A percentile compares a stretch with the other conserved stretches of the same genome.
These are phyloP conservation scores for Papilio protenor DNA, from an alignment of 2,888 invertebrate species.

Conservation along the genomic window DNA sequence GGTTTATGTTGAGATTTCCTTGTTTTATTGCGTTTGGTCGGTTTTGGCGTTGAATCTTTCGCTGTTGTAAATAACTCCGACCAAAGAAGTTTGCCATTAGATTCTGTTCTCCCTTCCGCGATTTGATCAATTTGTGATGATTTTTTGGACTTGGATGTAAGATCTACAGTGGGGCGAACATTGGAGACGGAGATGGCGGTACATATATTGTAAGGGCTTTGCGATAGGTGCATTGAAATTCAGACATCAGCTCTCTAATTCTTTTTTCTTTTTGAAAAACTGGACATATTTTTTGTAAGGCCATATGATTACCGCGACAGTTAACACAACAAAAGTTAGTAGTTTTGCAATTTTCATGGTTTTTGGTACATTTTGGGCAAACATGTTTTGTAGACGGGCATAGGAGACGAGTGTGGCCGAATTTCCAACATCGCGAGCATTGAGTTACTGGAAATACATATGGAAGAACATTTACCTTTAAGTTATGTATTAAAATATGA, in stretches of 20 bases:
- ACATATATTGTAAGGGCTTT: conserved; percentile 40
- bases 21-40: background rate
- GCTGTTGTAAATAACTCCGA: background rate
- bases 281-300: conserved; percentile 43
- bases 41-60: background rate
- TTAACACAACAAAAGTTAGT: conserved; percentile 42
- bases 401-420: conserved; percentile 41
- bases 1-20: background rate
- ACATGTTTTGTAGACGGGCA: conserved; percentile 45
- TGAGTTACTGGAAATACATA: conserved; percentile 28
- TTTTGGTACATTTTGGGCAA: conserved; percentile 46
- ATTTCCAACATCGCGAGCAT: conserved; percentile 47
- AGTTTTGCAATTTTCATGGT: conserved; percentile 45
- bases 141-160: background rate
- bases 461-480: too few relatives aligned
- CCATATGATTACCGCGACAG: conserved; percentile 40
- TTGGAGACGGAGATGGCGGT: background rate
- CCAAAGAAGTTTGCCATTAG: background rate
- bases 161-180: background rate
- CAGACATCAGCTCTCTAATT: conserved; percentile 44
- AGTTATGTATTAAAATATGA: too few relatives aligned
- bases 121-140: background rate
- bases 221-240: conserved; percentile 44
- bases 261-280: conserved; percentile 44
- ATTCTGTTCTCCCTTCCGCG: background rate